Conservation (phyloP, 2,888 invertebrate genomes). For the Scrobipalpa costella region DNA sequence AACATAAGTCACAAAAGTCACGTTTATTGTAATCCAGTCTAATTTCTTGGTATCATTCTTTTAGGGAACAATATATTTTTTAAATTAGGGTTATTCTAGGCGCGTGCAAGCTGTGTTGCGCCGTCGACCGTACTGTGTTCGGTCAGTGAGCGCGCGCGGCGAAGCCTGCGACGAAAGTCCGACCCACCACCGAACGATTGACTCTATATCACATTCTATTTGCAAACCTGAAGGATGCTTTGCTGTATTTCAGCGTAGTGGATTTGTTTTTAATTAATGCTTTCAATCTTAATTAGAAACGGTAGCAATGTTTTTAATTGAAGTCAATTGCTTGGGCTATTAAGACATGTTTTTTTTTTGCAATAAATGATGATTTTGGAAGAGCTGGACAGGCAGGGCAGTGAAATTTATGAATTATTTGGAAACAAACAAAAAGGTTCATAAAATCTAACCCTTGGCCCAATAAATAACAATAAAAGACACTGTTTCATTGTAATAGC, state of each 20-base stretch:
- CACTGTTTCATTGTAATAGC: no score
- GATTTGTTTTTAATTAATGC: neutral
- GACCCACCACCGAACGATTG: constrained; percentile 26
- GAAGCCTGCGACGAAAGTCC: constrained; percentile 54
- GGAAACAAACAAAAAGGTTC: no score
- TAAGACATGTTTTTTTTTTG: neutral
- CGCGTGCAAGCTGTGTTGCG: constrained; percentile 60
- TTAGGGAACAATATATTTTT: constrained; percentile 15
- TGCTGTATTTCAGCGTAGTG: constrained; percentile 15
- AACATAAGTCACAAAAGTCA: constrained; percentile 59
- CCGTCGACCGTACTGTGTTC: constrained; percentile 57
- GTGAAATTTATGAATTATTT: neutral
- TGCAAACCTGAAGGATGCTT: constrained; percentile 16
- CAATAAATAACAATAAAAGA: no score
- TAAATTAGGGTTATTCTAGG: constrained; percentile 23
- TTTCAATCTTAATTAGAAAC: neutral
- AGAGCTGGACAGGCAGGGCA: no score
- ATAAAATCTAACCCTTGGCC: no score
- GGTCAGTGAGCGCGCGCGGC: constrained; percentile 41
- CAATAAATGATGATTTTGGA: neutral
- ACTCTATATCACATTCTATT: constrained; percentile 11
- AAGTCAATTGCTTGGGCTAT: neutral
- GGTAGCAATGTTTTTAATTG: neutral
- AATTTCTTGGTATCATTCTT: constrained; percentile 35
- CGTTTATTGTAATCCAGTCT: constrained; percentile 39